phyloP scores from a whole-genome alignment of 2,888 invertebrate species.

The Callosobruchus maculatus region DNA sequence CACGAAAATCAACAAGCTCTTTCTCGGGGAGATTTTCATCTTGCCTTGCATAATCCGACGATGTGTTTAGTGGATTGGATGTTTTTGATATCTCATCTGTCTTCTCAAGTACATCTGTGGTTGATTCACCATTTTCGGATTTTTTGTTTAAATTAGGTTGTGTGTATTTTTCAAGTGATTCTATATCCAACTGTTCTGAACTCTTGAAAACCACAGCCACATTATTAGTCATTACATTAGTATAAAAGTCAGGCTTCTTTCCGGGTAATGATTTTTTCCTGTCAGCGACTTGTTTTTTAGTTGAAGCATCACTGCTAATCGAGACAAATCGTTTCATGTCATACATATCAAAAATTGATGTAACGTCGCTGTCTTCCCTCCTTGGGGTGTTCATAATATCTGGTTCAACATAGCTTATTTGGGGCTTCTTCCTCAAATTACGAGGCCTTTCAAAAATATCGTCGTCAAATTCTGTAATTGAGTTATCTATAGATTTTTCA shows the following conservation, averaged over 20 bases:
- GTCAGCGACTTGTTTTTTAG: not conserved
- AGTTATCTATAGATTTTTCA: not conserved
- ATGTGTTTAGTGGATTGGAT: not conserved
- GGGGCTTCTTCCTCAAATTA: not conserved
- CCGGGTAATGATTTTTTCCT: not conserved
- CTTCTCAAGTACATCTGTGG: not conserved
- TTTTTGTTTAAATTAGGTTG: too few species aligned
- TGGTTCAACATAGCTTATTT: not conserved
- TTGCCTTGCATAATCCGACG: not conserved
- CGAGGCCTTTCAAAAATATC: not conserved
- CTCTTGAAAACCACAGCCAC: not conserved
- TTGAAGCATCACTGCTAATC: not conserved
- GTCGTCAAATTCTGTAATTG: not conserved
- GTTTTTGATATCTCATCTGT: not conserved
- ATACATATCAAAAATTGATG: not conserved
- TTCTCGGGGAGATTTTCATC: not conserved
- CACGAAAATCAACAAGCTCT: not conserved
- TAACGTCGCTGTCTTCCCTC: not conserved
- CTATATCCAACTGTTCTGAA: not conserved
- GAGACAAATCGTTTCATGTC: not conserved
- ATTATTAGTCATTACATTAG: not conserved
- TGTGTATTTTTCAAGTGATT: not conserved
- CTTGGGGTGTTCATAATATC: not conserved
- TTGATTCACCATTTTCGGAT: too few species aligned
- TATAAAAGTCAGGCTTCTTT: not conserved